Base-by-base conservation (phyloP, 2,113 vertebrate genomes). In the Lanius collurio region DNA sequence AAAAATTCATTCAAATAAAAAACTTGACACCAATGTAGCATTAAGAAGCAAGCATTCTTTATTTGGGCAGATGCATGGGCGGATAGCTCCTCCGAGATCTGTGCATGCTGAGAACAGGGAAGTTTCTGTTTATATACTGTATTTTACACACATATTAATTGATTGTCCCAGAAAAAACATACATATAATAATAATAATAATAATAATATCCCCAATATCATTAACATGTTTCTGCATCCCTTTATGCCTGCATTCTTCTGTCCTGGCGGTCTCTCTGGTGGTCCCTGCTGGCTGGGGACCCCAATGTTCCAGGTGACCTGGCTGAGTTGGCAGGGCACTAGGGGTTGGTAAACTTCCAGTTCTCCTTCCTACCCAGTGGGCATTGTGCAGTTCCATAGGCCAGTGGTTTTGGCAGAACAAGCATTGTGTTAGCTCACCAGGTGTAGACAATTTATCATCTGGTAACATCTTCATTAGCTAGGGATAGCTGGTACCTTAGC, bases 171-270 rank as follows among this genome's bases (percentile, higher is more conserved):
- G 52, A 47, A 68, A 47, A 47, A 57, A 47, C 17, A 57, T 26
- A 10, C 13, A 24, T n/a, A n/a, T 30, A 24, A n/a, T 49, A 49
- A 41, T 57, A 0, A n/a, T 49, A 49, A 41, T 57, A 0, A 67
- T 30, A 37, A 37, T 37, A 37, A 67, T 30, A 30, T 67, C 26
- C 70, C 10, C 13, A 30, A 16, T 67, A 26, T 57, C 15, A 35
- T 75, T 30, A 35, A 13, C 3, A 1, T 85, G 20, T 67, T 65
- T 50, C 18, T 19, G 28, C 11, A 11, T 7, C 13, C 10, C 10
- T 49, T 42, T 26, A 31, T 1, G 0, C 16, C 6, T 41, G 24
- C 0, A 1, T 35, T 35, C 12, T 56, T 75, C 20, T 85, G 70
- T 50, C 19, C 24, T 28, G 35, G 23, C 56, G 7, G 28, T 74